A percentile compares a stretch with the other conserved stretches of the same genome.
Conservation (phyloP, 2,113 vertebrate species). For the Hydrolagus affinis region DNA sequence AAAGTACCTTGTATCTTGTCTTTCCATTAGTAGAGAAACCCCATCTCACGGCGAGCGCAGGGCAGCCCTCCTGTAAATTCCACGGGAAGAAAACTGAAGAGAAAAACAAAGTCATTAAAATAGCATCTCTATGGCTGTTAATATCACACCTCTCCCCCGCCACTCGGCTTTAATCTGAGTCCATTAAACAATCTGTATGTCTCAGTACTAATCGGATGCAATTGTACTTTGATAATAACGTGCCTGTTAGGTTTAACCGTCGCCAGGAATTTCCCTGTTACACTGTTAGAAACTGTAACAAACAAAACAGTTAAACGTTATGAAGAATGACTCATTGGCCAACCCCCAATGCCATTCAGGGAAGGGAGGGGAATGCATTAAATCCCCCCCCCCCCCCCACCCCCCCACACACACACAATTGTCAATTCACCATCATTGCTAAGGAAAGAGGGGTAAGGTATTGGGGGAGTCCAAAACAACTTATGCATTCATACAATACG, state of each 20-base stretch:
- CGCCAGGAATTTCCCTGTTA: background rate
- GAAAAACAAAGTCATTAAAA: background rate
- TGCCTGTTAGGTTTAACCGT: background rate
- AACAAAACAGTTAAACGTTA: too few relatives aligned
- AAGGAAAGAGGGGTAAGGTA: too few relatives aligned
- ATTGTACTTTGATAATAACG: background rate
- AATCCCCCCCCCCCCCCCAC: too few relatives aligned
- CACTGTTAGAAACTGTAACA: too few relatives aligned
- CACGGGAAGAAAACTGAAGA: background rate
- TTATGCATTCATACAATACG: too few relatives aligned
- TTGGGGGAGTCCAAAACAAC: too few relatives aligned
- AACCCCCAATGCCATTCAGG: too few relatives aligned
- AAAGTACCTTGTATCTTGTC: conserved; percentile 18
- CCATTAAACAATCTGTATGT: background rate
- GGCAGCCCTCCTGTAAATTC: conserved; percentile 1
- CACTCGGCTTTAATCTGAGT: background rate
- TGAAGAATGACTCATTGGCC: too few relatives aligned
- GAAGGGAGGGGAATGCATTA: too few relatives aligned
- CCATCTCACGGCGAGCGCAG: background rate
- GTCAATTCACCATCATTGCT: too few relatives aligned
- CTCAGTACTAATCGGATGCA: background rate
- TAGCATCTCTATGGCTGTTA: background rate
- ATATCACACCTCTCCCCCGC: background rate
- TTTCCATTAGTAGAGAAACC: background rate
- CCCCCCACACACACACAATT: too few relatives aligned